phyloP scores from a whole-genome alignment of 2,888 invertebrate species.

The Mongoloraphidia duomilia region DNA sequence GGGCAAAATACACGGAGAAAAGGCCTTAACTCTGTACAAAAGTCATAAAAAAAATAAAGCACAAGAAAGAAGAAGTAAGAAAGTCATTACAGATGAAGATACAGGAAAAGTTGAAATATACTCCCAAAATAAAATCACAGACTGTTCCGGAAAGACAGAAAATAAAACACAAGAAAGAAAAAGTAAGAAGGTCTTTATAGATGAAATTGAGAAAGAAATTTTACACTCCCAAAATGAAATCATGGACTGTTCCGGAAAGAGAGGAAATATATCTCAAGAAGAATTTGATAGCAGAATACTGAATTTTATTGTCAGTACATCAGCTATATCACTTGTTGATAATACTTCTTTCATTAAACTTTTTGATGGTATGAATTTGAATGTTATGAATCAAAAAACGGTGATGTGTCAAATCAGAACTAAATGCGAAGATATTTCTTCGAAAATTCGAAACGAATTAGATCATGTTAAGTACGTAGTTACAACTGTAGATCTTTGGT shows the following conservation, averaged over 20 bases:
- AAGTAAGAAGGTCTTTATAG: too few relatives aligned
- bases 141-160: neutral
- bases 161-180: neutral
- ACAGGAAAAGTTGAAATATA: neutral
- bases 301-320: neutral
- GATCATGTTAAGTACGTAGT: neutral
- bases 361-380: neutral
- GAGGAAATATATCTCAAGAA: neutral
- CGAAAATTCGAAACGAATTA: neutral
- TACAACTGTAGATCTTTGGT: constrained; percentile 1
- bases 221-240: neutral
- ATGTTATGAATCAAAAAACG: neutral
- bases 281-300: neutral
- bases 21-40: too few relatives aligned
- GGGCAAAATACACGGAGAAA: neutral
- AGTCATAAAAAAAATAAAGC: too few relatives aligned
- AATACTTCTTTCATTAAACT: neutral
- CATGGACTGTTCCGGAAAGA: neutral
- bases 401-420: neutral
- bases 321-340: neutral
- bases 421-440: neutral
- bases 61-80: too few relatives aligned
- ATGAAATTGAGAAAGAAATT: neutral
- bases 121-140: neutral
- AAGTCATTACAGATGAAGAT: neutral